Conservation (phyloP, 2,888 invertebrate species). For the Chamaedrilus cognettii region DNA sequence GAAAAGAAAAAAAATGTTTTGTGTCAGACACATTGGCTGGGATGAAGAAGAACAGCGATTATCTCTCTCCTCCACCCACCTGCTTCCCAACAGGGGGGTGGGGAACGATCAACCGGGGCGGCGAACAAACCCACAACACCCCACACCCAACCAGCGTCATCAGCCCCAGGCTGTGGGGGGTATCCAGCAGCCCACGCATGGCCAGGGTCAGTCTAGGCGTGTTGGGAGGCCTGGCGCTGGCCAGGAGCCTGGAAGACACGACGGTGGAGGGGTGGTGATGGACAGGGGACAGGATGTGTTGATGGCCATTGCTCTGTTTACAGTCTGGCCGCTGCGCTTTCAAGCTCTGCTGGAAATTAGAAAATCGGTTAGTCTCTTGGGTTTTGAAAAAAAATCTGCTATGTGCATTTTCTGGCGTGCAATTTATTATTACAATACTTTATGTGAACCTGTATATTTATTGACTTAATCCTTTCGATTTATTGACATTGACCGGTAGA, state of each 20-base stretch:
- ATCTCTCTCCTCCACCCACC: background rate
- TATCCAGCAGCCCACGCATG: too few relatives aligned
- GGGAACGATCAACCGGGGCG: too few relatives aligned
- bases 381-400: too few relatives aligned
- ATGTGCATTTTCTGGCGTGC: too few relatives aligned
- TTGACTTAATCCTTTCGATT: too few relatives aligned
- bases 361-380: background rate
- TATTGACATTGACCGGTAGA: too few relatives aligned
- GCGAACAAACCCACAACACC: too few relatives aligned
- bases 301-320: background rate
- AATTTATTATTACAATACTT: too few relatives aligned
- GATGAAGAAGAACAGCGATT: background rate
- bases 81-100: background rate
- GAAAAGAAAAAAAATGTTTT: too few relatives aligned
- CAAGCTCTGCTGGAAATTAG: background rate
- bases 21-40: background rate
- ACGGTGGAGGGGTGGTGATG: background rate
- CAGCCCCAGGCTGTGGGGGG: too few relatives aligned
- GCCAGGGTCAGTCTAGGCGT: background rate
- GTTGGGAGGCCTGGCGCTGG: background rate
- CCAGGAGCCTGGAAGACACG: background rate
- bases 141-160: too few relatives aligned
- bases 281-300: background rate
- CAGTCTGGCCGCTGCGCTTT: background rate
- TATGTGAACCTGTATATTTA: too few relatives aligned